Conservation (phyloP, 2,797 vertebrate species). For the Dromococcyx pavoninus region DNA sequence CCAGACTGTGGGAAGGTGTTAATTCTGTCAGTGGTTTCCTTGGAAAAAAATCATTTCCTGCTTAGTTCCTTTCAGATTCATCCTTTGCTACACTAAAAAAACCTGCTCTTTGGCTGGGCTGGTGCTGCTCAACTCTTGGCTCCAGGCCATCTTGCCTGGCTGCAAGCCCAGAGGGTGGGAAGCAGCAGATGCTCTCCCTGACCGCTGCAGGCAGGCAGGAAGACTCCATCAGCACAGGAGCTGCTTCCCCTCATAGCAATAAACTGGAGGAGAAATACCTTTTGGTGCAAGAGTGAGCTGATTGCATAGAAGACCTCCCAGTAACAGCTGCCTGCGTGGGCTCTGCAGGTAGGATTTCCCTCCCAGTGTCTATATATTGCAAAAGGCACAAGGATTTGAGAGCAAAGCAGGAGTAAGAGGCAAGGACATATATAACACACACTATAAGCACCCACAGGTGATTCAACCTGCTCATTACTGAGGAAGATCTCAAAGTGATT, state of each 20-base stretch:
- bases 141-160: not conserved
- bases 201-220: not conserved
- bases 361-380: not conserved
- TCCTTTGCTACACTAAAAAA: not conserved
- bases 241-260: not conserved
- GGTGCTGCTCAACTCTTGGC: not conserved
- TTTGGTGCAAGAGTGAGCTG: not conserved
- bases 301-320: not conserved
- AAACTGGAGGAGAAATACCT: not conserved
- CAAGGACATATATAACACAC: fast-evolving
- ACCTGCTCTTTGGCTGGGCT: not conserved
- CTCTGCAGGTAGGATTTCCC: not conserved
- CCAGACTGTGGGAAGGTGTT: not conserved
- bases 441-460: fast-evolving
- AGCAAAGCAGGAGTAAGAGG: not conserved
- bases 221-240: not conserved
- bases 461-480: not conserved
- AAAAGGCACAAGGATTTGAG: not conserved
- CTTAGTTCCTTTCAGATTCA: not conserved
- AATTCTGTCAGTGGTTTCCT: not conserved
- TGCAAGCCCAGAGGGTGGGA: not conserved
- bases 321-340: not conserved
- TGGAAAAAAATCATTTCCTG: not conserved
- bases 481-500: not conserved
- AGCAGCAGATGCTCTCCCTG: not conserved